Evolutionary conservation across 2,797 vertebrate genomes (phyloP).

Genomic region (Poliocrania exsul): DNA sequence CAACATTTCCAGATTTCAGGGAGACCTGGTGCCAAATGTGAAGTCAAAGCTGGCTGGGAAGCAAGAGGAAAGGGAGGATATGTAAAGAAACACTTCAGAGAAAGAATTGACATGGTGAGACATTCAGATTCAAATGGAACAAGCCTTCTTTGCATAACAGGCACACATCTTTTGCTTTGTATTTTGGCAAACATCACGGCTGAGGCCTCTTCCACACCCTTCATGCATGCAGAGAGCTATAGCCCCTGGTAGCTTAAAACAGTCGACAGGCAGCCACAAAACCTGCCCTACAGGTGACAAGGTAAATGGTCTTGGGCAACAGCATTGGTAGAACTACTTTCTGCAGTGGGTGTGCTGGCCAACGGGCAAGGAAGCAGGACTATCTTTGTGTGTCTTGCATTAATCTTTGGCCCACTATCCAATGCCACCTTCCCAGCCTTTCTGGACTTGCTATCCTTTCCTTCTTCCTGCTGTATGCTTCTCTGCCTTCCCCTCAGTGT

Average conservation of each 20-base stretch:
- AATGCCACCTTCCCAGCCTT: neutral
- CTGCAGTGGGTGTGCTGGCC: neutral
- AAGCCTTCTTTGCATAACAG: neutral
- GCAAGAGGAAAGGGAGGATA: neutral
- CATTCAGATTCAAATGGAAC: neutral
- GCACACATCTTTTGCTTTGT: neutral
- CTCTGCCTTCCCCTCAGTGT: neutral
- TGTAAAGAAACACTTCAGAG: neutral
- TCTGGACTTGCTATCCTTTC: neutral
- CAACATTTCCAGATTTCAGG: neutral
- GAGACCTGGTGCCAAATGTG: neutral
- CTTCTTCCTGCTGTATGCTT: neutral
- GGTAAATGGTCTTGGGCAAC: neutral
- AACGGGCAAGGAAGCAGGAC: neutral
- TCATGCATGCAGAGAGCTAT: neutral
- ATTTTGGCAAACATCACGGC: neutral
- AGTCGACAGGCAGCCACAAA: neutral
- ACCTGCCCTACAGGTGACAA: neutral
- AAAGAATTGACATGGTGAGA: neutral
- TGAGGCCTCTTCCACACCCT: neutral
- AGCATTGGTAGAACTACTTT: neutral
- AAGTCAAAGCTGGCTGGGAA: neutral
- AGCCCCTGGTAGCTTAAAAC: neutral
- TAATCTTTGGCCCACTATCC: neutral
- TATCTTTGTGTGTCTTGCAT: accelerated